Evolutionary conservation across 2,113 vertebrate species (phyloP), one percentile per base, ranked within the genome.

Genomic region (Chaenogobius annularis): DNA sequence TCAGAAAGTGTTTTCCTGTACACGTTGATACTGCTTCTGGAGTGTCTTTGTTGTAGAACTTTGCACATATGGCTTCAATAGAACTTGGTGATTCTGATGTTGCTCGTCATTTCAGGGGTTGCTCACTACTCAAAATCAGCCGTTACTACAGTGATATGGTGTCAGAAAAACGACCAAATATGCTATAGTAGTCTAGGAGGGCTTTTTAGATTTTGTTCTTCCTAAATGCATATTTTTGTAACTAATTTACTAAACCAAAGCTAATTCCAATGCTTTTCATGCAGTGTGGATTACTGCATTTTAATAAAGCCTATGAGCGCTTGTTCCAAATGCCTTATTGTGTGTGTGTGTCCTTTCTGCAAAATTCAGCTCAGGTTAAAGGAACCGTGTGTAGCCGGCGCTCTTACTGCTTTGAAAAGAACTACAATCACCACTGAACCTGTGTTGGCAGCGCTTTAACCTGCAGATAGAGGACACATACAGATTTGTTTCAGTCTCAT

Each of bases 161-260:
- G 58, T 35, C 58, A 37, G 22, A 23, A 58, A 58, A 56, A 56
- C 54, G 6, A 58, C 55, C 55, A 58, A 58, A 58, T 23, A 58
- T 7, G 2, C 10, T 40, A 46, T 46, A 46, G 37, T 40, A 7
- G 12, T 46, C 10, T 13, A 14, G 13, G 22, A 23, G 55, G 6
- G 22, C 20, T 54, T 56, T 56, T 23, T 26, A 58, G 22, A 58
- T 58, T 54, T 22, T 55, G 10, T 14, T 23, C 55, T 23, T 56
- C n/a, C 10, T 58, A 58, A 58, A 58, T 58, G 11, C 55, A 58
- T 58, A 58, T 58, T 58, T 58, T 58, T 58, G 13, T 58, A 58
- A 58, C 55, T 2, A 12, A 58, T 14, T 14, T 58, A 26, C 26
- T 61, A 61, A 35, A 61, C 58, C 58, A 61, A 61, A 61, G 58